phyloP scores from a whole-genome alignment of 2,888 invertebrate genomes.

The Iselma pallidipennis region DNA sequence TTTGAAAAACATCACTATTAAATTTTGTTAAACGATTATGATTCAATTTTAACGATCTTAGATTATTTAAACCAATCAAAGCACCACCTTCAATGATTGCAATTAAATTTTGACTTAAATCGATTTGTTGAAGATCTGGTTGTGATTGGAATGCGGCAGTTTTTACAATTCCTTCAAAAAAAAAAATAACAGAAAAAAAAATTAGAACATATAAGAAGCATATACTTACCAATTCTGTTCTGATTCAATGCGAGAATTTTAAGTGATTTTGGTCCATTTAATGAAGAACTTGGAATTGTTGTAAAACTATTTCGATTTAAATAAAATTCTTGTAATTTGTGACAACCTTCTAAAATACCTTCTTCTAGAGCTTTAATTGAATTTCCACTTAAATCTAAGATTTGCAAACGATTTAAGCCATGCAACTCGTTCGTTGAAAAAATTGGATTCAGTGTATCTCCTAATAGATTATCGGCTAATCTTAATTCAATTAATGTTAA shows the following conservation, averaged over 20 bases:
- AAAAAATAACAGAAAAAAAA: not conserved
- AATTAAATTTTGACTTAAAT: conserved; percentile 80
- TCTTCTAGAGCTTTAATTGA: conserved; percentile 82
- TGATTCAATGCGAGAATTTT: conserved; percentile 73
- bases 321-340: conserved; percentile 76
- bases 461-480: conserved; percentile 80
- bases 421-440: conserved; percentile 86
- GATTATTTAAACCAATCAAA: conserved; percentile 68
- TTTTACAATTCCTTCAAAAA: conserved; percentile 66
- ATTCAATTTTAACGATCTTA: conserved; percentile 73
- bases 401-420: conserved; percentile 70
- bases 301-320: conserved; percentile 81
- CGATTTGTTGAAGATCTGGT: conserved; percentile 71
- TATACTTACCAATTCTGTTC: conserved; percentile 80
- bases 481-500: conserved; percentile 71
- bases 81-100: conserved; percentile 75
- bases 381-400: conserved; percentile 81
- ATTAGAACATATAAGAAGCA: no score
- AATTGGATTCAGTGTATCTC: conserved; percentile 88
- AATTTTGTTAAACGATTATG: conserved; percentile 79
- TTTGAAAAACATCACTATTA: conserved; percentile 83
- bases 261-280: conserved; percentile 79
- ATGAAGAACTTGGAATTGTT: conserved; percentile 73
- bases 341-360: conserved; percentile 82
- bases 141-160: conserved; percentile 70